Evolutionary conservation across 1,140 invertebrate genomes (phyloP).

Genomic region (Orchesella cincta): DNA sequence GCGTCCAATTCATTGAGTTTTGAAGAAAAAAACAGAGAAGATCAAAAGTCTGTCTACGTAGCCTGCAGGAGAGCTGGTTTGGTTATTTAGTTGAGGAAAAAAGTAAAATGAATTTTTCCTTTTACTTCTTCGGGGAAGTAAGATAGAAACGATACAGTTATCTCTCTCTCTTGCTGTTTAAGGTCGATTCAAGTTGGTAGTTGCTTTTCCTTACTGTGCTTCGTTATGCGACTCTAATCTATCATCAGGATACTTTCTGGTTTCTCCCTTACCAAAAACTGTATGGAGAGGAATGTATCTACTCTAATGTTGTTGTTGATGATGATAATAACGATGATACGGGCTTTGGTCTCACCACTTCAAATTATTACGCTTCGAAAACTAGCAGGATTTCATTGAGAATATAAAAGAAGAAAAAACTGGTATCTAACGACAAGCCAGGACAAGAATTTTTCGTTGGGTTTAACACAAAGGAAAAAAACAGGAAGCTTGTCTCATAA

Average conservation of each 20-base stretch:
- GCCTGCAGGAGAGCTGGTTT: not conserved
- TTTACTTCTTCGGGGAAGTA: not conserved
- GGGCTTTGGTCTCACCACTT: not conserved
- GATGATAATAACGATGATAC: not conserved
- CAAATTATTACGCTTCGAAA: slow-evolving; percentile 2
- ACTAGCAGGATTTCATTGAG: not conserved
- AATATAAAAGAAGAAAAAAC: not conserved
- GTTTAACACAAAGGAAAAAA: not conserved
- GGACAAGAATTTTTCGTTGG: not conserved
- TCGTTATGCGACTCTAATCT: not conserved
- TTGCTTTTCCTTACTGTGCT: not conserved
- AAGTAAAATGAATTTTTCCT: slow-evolving; percentile 14
- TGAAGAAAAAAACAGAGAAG: no score
- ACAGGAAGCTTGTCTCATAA: slow-evolving; percentile 13
- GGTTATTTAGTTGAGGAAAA: no score
- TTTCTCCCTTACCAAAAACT: not conserved
- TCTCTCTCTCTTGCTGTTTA: not conserved
- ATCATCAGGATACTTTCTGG: not conserved
- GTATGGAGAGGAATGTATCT: no score
- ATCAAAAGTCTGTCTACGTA: no score
- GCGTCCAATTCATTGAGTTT: no score
- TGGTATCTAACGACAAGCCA: not conserved
- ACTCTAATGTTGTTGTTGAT: not conserved
- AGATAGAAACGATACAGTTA: slow-evolving; percentile 4
- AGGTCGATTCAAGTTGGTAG: not conserved